phyloP scores from a whole-genome alignment of 1,140 invertebrate species.

The Zaprionus camerounensis region DNA sequence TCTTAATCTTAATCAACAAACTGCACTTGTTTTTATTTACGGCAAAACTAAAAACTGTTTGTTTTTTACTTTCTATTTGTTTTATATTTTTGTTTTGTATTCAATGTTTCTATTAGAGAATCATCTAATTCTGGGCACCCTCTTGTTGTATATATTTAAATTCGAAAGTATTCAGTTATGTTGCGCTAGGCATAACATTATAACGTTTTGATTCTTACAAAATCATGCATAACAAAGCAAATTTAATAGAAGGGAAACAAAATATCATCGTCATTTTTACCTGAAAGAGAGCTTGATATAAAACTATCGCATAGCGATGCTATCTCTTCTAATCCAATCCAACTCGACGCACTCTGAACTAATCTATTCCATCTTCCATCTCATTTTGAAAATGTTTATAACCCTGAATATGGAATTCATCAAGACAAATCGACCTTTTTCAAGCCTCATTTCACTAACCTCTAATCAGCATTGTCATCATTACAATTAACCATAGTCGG shows the following conservation, averaged over 20 bases:
- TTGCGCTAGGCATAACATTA: background rate
- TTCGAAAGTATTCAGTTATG: background rate
- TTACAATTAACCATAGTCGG: slow-evolving; percentile 50
- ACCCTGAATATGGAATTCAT: slow-evolving; percentile 27
- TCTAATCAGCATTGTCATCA: slow-evolving; percentile 59
- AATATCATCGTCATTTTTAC: background rate
- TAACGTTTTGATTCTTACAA: background rate
- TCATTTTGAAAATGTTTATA: background rate
- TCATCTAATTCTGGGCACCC: slow-evolving; percentile 1
- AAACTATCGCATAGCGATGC: background rate
- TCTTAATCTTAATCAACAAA: slow-evolving; percentile 30
- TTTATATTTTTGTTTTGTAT: slow-evolving; percentile 22
- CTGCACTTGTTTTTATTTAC: slow-evolving; percentile 41
- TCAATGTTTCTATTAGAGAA: slow-evolving; percentile 30
- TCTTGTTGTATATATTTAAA: slow-evolving; percentile 10
- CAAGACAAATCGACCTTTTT: slow-evolving; percentile 19
- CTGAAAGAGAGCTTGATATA: background rate
- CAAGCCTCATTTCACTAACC: slow-evolving; percentile 57
- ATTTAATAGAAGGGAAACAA: background rate
- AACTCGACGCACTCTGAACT: slow-evolving; percentile 25
- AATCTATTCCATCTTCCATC: slow-evolving; percentile 24
- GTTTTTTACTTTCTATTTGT: slow-evolving; percentile 13
- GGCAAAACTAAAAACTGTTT: slow-evolving; percentile 31
- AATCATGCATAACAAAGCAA: slow-evolving; percentile 4
- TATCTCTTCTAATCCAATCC: background rate